Conservation (phyloP, 2,113 vertebrate genomes). For the Oxyruncus cristatus region DNA sequence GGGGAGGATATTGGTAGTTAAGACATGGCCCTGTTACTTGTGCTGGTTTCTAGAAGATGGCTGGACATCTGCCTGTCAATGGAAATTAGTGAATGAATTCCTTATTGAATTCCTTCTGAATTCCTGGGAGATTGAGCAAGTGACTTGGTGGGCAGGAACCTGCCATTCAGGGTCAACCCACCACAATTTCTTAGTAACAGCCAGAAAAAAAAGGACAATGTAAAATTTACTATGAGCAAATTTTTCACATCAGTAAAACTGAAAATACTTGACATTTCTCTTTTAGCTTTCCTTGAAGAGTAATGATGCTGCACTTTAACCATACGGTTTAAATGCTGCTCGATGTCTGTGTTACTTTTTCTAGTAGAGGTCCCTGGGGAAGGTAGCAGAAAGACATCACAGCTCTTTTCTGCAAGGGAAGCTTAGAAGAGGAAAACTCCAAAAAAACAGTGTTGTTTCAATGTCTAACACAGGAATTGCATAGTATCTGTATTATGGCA, state of each 20-base stretch:
- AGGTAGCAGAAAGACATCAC: neutral
- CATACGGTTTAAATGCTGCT: neutral
- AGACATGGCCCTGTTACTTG: neutral
- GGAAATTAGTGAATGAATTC: neutral
- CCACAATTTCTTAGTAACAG: neutral
- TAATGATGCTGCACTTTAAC: neutral
- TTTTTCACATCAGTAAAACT: neutral
- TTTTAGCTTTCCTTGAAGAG: neutral
- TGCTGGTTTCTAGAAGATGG: neutral
- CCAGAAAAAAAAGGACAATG: neutral
- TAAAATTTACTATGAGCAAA: neutral
- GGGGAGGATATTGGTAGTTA: accelerated
- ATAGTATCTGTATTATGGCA: neutral
- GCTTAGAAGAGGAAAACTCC: neutral
- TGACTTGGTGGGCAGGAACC: accelerated
- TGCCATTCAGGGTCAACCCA: accelerated
- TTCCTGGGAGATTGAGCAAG: neutral
- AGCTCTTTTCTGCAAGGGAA: neutral
- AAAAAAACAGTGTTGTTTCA: neutral
- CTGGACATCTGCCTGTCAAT: neutral
- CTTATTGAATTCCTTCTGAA: neutral
- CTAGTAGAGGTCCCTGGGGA: neutral
- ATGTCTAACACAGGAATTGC: neutral
- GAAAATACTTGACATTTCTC: neutral
- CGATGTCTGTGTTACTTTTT: neutral